These are phyloP conservation scores for Hirtodrosophila confusa DNA, from an alignment of 2,888 invertebrate genomes.

Conservation along the genomic window DNA sequence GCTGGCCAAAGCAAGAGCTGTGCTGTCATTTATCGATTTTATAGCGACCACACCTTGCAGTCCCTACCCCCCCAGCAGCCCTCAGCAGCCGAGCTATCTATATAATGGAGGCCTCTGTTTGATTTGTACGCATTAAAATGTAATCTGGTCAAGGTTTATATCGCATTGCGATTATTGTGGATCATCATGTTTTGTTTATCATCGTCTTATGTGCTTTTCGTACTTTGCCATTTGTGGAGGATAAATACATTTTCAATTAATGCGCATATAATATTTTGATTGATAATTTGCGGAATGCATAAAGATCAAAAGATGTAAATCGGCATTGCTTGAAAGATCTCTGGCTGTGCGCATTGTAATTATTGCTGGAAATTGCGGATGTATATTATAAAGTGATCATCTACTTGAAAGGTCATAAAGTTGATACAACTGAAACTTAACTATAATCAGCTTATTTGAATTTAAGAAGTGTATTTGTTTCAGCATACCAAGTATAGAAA, in stretches of 20 bases:
- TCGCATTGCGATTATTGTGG: conserved; percentile 34
- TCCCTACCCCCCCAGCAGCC: background rate
- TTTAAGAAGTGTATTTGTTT: too few species aligned
- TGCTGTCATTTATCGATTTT: conserved; percentile 75
- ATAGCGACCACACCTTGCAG: conserved; percentile 50
- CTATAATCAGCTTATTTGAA: too few species aligned
- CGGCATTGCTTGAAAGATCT: background rate
- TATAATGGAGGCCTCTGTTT: conserved; percentile 58
- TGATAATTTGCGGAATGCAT: conserved; percentile 44
- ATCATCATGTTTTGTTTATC: conserved; percentile 57
- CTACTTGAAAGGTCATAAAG: too few species aligned
- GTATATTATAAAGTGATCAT: too few species aligned
- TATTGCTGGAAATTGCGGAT: conserved; percentile 2
- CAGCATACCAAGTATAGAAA: too few species aligned
- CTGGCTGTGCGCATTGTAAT: conserved; percentile 21
- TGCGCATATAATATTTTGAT: conserved; percentile 52
- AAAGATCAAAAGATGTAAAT: conserved; percentile 40
- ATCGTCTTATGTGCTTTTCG: conserved; percentile 27
- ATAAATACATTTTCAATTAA: conserved; percentile 42
- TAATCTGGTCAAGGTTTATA: conserved; percentile 75
- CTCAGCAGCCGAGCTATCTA: conserved; percentile 32
- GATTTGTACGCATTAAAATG: conserved; percentile 71
- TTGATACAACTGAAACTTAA: too few species aligned
- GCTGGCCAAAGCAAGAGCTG: conserved; percentile 53
- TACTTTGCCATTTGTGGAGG: conserved; percentile 30